A percentile compares a stretch with the other conserved stretches of the same genome.
Conservation (phyloP, 2,113 vertebrate genomes). For the Oriolus oriolus region DNA sequence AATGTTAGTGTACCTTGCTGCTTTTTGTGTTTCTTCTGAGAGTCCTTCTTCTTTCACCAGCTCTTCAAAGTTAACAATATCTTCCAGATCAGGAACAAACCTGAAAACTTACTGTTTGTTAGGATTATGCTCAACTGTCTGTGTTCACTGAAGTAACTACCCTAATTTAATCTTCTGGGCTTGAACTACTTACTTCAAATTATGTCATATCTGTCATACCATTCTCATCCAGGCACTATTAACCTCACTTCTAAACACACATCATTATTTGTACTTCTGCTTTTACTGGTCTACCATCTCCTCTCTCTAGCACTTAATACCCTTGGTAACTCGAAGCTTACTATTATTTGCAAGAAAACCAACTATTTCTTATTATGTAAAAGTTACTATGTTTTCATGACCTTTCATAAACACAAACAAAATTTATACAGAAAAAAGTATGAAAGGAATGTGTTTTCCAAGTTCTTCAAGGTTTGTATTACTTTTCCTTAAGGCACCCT, state of each 20-base stretch:
- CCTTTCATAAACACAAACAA: neutral
- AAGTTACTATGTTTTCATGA: neutral
- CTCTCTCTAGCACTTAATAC: neutral
- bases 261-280: neutral
- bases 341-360: neutral
- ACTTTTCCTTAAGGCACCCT: neutral
- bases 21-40: slow-evolving; percentile 89
- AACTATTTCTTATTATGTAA: neutral
- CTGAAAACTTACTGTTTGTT: slow-evolving; percentile 66
- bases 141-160: neutral
- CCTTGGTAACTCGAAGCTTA: neutral
- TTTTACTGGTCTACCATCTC: neutral
- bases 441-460: neutral
- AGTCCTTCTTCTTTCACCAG: slow-evolving; percentile 95
- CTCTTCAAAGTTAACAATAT: slow-evolving; percentile 98
- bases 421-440: neutral
- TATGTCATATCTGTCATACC: neutral
- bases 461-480: neutral
- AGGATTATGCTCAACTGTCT: neutral
- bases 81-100: slow-evolving; percentile 98
- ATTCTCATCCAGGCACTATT: neutral
- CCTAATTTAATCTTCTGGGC: neutral
- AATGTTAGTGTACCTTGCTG: slow-evolving; percentile 79
- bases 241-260: neutral
- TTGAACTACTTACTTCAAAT: neutral